These are phyloP conservation scores for Galeopterus variegatus DNA, from an alignment of 2,113 vertebrate genomes.

Conservation along the genomic window DNA sequence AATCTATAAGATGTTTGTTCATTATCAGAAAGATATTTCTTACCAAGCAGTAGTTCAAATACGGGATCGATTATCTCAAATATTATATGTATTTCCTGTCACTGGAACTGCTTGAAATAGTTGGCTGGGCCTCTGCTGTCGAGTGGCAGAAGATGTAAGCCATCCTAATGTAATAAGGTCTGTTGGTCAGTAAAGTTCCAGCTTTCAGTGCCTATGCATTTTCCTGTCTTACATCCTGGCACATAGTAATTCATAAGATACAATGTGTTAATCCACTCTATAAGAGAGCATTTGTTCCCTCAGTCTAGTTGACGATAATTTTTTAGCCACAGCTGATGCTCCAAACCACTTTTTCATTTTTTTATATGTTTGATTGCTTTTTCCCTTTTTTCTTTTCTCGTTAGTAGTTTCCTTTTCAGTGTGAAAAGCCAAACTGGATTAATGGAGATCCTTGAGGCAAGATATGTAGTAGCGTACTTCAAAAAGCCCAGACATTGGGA, in stretches of 20 bases:
- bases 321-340: background rate
- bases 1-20: background rate
- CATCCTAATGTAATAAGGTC: background rate
- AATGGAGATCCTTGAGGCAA: background rate
- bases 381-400: background rate
- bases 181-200: background rate
- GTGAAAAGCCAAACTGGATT: constrained; percentile 27
- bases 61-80: background rate
- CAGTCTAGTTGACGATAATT: background rate
- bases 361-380: background rate
- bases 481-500: background rate
- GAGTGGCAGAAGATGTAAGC: background rate
- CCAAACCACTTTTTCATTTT: background rate
- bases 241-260: background rate
- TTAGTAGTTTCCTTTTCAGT: background rate
- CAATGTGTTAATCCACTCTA: background rate
- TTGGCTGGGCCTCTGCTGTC: background rate
- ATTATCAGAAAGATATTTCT: background rate
- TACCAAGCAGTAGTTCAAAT: constrained; percentile 31
- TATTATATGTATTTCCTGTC: background rate
- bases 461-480: background rate
- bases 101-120: background rate
- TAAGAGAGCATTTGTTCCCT: constrained; percentile 23
- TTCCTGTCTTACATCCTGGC: background rate
- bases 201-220: background rate